Conservation (phyloP, 1,140 invertebrate genomes). For the Maniola jurtina region DNA sequence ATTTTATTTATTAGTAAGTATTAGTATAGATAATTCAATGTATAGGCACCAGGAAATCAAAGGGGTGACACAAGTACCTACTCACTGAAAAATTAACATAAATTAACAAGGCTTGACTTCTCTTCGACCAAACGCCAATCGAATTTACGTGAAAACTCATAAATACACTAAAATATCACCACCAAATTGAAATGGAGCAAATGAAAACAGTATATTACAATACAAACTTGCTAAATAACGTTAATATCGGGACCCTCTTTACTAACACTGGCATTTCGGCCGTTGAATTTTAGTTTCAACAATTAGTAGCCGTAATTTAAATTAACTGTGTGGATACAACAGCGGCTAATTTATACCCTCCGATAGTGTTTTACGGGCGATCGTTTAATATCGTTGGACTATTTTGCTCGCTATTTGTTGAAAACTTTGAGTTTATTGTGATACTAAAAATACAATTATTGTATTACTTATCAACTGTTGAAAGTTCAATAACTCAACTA, state of each 20-base stretch:
- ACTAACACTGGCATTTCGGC: conserved; percentile 19
- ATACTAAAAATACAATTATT: too few species aligned
- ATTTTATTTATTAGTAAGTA: too few species aligned
- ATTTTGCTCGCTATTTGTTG: too few species aligned
- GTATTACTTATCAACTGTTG: too few species aligned
- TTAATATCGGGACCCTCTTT: conserved; percentile 25
- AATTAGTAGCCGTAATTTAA: conserved; percentile 33
- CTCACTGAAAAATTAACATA: neutral
- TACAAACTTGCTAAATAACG: conserved; percentile 11
- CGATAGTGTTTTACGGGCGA: conserved; percentile 27
- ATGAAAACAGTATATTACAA: conserved; percentile 11
- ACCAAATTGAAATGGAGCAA: conserved; percentile 4
- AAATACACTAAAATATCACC: conserved; percentile 6
- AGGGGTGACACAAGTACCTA: neutral
- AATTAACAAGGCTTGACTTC: too few species aligned
- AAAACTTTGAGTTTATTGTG: neutral
- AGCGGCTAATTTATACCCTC: conserved; percentile 25
- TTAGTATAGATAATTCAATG: too few species aligned
- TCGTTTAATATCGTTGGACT: conserved; percentile 23
- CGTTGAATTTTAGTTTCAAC: conserved; percentile 27
- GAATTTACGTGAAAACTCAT: neutral
- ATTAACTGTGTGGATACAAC: conserved; percentile 26
- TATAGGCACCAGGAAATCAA: too few species aligned
- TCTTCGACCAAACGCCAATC: neutral
- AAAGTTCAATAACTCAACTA: too few species aligned